Conservation (phyloP, 2,888 invertebrate genomes). For the Nomada lathburiana region DNA sequence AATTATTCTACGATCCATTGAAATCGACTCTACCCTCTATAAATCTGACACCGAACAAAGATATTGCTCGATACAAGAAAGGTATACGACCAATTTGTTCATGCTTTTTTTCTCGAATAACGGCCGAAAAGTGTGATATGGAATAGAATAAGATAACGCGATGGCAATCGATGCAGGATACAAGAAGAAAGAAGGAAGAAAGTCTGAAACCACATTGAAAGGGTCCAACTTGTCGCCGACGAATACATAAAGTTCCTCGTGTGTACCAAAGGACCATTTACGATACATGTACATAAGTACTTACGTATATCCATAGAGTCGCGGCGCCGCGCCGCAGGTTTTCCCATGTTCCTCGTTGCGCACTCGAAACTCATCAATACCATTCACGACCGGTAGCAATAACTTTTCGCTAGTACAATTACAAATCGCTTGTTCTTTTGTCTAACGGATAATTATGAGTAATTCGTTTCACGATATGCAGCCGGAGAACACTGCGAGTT, state of each 20-base stretch:
- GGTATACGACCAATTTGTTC: background rate
- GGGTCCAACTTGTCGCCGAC: constrained; percentile 38
- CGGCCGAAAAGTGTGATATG: background rate
- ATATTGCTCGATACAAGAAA: constrained; percentile 14
- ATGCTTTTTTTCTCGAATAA: background rate
- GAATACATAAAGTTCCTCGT: constrained; percentile 51
- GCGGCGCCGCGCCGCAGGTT: background rate
- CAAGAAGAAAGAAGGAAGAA: background rate
- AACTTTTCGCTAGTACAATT: constrained; percentile 40
- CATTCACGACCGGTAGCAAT: background rate
- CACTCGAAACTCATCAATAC: constrained; percentile 24
- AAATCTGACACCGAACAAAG: constrained; percentile 26
- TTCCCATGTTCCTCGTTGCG: background rate
- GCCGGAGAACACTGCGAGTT: background rate
- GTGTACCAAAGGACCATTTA: constrained; percentile 8
- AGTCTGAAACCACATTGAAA: constrained; percentile 1
- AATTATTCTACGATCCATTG: background rate
- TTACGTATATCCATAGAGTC: background rate
- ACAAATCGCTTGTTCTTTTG: background rate
- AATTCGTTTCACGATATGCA: background rate
- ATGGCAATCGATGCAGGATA: background rate
- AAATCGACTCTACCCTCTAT: background rate
- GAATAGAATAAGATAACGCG: background rate
- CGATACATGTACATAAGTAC: background rate
- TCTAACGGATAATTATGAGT: background rate